Conservation (phyloP, 2,797 vertebrate genomes). For the Erethizon dorsatum region DNA sequence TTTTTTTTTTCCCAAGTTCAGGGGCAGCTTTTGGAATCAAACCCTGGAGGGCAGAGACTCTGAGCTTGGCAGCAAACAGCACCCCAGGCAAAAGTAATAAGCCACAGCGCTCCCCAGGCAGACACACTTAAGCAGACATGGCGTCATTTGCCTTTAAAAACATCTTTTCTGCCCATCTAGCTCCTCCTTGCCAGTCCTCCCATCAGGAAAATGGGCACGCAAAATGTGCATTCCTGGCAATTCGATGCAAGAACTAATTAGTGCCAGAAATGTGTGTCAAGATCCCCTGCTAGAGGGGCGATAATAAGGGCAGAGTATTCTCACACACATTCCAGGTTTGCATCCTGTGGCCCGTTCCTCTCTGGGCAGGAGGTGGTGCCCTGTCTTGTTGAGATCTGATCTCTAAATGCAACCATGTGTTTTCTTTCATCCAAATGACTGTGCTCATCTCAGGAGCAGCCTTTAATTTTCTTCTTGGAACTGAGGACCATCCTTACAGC, state of each 20-base stretch:
- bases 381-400: constrained; percentile 80
- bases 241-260: constrained; percentile 73
- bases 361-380: constrained; percentile 74
- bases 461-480: constrained; percentile 89
- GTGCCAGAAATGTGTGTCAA: constrained; percentile 67
- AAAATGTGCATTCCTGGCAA: not conserved
- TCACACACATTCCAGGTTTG: constrained; percentile 63
- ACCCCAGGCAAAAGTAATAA: not conserved
- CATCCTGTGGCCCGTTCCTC: constrained; percentile 40
- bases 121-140: not conserved
- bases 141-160: not conserved
- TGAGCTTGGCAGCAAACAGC: not conserved
- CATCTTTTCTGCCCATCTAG: not conserved
- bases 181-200: constrained; percentile 36
- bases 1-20: constrained; percentile 12
- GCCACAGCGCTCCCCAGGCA: not conserved
- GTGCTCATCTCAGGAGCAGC: constrained; percentile 84
- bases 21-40: not conserved
- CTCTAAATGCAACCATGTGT: constrained; percentile 78
- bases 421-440: constrained; percentile 86
- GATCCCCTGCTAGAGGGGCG: not conserved
- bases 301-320: constrained; percentile 35
- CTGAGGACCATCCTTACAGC: constrained; percentile 82
- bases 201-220: constrained; percentile 68
- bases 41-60: not conserved